Evolutionary conservation across 2,888 invertebrate species (phyloP).

Genomic region (Saturnia japonica): DNA sequence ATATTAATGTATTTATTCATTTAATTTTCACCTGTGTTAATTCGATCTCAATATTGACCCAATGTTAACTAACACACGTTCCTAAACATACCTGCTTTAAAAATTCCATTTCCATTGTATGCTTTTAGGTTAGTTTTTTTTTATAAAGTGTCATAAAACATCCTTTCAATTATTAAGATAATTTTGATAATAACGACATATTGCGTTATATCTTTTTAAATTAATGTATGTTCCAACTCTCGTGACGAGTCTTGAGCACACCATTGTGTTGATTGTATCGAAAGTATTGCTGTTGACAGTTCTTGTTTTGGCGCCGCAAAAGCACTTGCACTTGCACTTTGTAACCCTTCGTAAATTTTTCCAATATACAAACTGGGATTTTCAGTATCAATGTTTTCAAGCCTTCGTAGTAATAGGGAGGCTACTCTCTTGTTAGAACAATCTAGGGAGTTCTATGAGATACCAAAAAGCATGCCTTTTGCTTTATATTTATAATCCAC

Average conservation of each 20-base stretch:
- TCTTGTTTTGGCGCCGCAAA: too few relatives aligned
- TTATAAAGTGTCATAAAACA: not conserved
- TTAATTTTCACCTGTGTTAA: not conserved
- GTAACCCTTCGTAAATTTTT: too few relatives aligned
- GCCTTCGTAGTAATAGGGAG: too few relatives aligned
- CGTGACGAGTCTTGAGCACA: not conserved
- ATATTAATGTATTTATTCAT: not conserved
- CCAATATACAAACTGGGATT: too few relatives aligned
- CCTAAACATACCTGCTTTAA: not conserved
- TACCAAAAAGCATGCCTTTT: too few relatives aligned
- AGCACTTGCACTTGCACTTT: too few relatives aligned
- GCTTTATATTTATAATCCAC: too few relatives aligned
- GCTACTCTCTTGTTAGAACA: too few relatives aligned
- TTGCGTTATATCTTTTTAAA: not conserved
- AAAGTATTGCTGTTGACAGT: not conserved
- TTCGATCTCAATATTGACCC: constrained; percentile 3
- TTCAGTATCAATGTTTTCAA: too few relatives aligned
- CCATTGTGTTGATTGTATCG: not conserved
- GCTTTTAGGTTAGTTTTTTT: not conserved
- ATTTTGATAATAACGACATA: too few relatives aligned
- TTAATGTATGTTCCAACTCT: not conserved
- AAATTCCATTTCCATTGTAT: not conserved
- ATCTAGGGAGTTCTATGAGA: too few relatives aligned
- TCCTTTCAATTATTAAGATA: not conserved
- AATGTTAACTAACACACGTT: not conserved